A percentile compares a stretch with the other conserved stretches of the same genome.
Evolutionary conservation across 1,140 invertebrate species (phyloP).

Genomic region (Drosophila azteca): DNA sequence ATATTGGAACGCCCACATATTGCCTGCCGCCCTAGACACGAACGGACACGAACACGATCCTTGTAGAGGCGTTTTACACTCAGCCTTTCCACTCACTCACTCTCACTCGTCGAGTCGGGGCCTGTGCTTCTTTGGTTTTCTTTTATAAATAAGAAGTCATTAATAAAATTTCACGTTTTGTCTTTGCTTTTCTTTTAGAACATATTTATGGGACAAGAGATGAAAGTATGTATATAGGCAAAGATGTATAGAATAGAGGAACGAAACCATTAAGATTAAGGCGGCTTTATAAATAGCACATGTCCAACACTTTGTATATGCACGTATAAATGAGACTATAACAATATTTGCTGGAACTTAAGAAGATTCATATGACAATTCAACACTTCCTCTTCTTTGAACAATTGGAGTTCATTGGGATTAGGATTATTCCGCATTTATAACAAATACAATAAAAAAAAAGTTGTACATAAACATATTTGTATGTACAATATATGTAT

Average conservation of each 20-base stretch:
- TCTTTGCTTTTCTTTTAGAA: conserved; percentile 29
- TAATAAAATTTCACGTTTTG: conserved; percentile 55
- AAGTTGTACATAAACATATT: too few species aligned
- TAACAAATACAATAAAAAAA: too few species aligned
- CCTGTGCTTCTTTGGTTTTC: conserved; percentile 29
- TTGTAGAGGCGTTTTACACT: conserved; percentile 35
- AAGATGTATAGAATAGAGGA: conserved; percentile 55
- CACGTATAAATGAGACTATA: neutral
- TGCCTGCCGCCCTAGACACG: conserved; percentile 45
- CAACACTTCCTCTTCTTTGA: conserved; percentile 1
- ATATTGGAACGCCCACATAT: conserved; percentile 68
- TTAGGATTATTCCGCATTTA: neutral
- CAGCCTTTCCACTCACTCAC: conserved; percentile 54
- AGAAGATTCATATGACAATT: neutral
- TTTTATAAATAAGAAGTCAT: conserved; percentile 75
- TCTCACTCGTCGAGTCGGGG: neutral
- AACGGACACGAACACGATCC: conserved; percentile 11
- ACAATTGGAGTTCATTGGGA: conserved; percentile 10
- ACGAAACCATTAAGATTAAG: conserved; percentile 69
- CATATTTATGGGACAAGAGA: conserved; percentile 48
- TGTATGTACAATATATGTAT: neutral
- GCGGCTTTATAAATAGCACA: conserved; percentile 70
- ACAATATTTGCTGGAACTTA: conserved; percentile 17
- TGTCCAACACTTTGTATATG: conserved; percentile 49
- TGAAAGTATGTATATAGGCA: conserved; percentile 67